Percentiles rank a stretch among this genome's conserved stretches.
Evolutionary conservation across 1,140 invertebrate genomes (phyloP).

Genomic region (Yoshiicerus persimilis): DNA sequence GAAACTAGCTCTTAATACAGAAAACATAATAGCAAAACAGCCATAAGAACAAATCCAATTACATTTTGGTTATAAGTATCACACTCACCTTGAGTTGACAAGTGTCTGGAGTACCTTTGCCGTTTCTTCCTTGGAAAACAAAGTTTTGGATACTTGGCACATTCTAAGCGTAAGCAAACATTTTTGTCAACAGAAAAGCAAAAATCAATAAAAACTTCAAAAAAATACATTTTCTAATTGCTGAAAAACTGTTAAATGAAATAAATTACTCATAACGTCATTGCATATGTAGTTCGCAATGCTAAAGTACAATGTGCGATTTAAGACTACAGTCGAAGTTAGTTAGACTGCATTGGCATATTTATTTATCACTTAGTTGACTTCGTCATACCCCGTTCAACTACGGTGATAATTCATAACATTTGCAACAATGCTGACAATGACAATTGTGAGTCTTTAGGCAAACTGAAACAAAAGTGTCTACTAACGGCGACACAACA

Average conservation of each 20-base stretch:
- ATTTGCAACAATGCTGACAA: neutral
- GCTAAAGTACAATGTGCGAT: neutral
- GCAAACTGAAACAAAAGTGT: no score
- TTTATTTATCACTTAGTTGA: neutral
- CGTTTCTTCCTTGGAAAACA: slow-evolving; percentile 31
- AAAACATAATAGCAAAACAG: neutral
- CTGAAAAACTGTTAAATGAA: neutral
- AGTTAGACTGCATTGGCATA: neutral
- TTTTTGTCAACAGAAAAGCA: slow-evolving; percentile 32
- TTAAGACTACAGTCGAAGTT: neutral
- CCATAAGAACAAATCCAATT: neutral
- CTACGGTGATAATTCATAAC: neutral
- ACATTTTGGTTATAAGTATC: neutral
- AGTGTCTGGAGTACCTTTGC: neutral
- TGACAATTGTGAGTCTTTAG: no score
- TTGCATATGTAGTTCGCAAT: neutral
- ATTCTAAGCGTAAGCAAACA: slow-evolving; percentile 27
- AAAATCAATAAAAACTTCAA: slow-evolving; percentile 13
- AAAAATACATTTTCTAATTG: slow-evolving; percentile 4
- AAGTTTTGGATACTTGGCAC: slow-evolving; percentile 29
- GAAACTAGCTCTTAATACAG: neutral
- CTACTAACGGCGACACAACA: no score
- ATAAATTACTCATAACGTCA: neutral
- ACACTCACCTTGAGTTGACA: slow-evolving; percentile 10
- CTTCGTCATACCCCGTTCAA: no score